phyloP scores from a whole-genome alignment of 2,797 vertebrate species.

The Hipposideros larvatus region DNA sequence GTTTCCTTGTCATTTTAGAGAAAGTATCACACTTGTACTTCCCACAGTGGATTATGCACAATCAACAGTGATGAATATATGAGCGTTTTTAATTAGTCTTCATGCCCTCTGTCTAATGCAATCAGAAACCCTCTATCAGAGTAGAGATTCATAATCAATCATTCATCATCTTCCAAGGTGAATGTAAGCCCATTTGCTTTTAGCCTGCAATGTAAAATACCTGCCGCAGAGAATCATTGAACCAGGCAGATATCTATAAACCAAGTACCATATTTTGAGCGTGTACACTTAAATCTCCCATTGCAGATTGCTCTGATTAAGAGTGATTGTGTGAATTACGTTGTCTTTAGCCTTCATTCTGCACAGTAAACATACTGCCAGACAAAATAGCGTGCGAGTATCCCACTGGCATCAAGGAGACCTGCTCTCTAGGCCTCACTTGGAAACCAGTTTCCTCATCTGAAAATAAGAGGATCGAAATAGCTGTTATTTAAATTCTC shows the following conservation, averaged over 20 bases:
- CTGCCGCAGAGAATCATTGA: slow-evolving; percentile 67
- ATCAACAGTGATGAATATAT: slow-evolving; percentile 78
- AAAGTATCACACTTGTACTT: neutral
- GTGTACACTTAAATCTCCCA: slow-evolving; percentile 68
- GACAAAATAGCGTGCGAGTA: neutral
- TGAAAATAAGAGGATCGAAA: neutral
- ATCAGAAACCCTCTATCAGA: slow-evolving; percentile 76
- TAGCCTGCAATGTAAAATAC: slow-evolving; percentile 76
- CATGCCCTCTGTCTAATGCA: slow-evolving; percentile 79
- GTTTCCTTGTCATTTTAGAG: slow-evolving; percentile 64
- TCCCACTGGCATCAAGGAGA: neutral
- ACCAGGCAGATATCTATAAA: slow-evolving; percentile 69
- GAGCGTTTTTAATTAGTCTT: slow-evolving; percentile 81
- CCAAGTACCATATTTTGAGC: slow-evolving; percentile 73
- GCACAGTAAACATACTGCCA: neutral
- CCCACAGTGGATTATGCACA: slow-evolving; percentile 64
- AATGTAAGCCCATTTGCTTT: slow-evolving; percentile 72
- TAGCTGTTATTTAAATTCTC: neutral
- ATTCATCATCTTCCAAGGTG: slow-evolving; percentile 72
- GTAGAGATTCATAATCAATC: slow-evolving; percentile 78
- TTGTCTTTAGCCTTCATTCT: slow-evolving; percentile 54
- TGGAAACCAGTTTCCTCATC: neutral
- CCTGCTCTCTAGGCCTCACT: neutral
- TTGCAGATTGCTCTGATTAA: slow-evolving; percentile 77
- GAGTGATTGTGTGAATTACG: slow-evolving; percentile 78